phyloP scores from a whole-genome alignment of 2,113 vertebrate species.

The Mesoclemmys tuberculata region DNA sequence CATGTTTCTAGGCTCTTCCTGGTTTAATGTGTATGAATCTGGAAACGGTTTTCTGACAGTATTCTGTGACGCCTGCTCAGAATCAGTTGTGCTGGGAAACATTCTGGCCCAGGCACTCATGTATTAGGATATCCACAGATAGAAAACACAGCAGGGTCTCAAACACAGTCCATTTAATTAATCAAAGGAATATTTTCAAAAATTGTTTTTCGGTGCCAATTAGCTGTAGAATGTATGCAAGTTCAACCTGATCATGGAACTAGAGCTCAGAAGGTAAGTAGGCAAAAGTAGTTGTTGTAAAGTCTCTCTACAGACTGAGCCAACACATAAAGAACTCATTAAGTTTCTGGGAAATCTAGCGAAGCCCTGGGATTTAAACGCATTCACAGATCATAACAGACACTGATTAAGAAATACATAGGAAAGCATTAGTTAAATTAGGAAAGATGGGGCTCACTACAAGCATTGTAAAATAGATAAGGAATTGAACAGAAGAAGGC shows the following conservation, averaged over 20 bases:
- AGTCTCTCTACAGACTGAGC: background rate
- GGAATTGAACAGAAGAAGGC: no score
- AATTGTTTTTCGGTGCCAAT: background rate
- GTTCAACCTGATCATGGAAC: background rate
- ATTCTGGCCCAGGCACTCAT: background rate
- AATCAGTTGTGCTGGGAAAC: background rate
- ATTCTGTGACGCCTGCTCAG: background rate
- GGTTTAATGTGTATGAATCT: background rate
- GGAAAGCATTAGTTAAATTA: background rate
- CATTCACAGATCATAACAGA: background rate
- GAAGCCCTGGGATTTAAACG: background rate
- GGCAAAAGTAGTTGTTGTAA: fast-evolving
- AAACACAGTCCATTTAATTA: background rate
- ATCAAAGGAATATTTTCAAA: background rate
- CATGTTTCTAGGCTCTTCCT: fast-evolving
- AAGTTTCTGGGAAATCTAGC: background rate
- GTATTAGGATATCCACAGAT: background rate
- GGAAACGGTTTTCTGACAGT: background rate
- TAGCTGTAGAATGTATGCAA: background rate
- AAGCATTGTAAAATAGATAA: background rate
- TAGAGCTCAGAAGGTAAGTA: background rate
- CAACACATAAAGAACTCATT: background rate
- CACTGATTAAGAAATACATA: background rate
- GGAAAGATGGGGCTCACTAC: background rate
- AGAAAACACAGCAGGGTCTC: background rate